These are phyloP conservation scores for Platysternon megacephalum DNA, from an alignment of 2,113 vertebrate species.

Conservation along the genomic window DNA sequence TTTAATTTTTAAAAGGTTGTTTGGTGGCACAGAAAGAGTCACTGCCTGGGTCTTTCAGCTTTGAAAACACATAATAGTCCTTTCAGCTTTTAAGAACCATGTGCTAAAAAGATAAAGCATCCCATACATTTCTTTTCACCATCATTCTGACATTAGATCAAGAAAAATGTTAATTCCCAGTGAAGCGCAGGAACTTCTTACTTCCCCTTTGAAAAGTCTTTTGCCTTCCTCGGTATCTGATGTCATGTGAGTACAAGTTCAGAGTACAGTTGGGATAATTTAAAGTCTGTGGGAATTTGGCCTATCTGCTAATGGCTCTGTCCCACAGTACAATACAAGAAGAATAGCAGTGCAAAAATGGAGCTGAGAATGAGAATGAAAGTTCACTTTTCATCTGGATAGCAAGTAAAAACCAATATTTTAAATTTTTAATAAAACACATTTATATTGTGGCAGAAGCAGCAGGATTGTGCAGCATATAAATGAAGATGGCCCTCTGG, in stretches of 20 bases:
- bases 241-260: conserved; percentile 56
- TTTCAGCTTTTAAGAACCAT: conserved; percentile 51
- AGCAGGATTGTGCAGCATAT: conserved; percentile 52
- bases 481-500: conserved; percentile 67
- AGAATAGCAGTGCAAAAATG: conserved; percentile 35
- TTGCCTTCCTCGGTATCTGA: conserved; percentile 43
- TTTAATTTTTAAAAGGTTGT: conserved; percentile 26
- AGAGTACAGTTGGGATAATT: conserved; percentile 60
- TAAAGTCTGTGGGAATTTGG: conserved; percentile 48
- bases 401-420: conserved; percentile 77
- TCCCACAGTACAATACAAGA: conserved; percentile 48
- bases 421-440: conserved; percentile 82
- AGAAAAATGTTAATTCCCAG: conserved; percentile 61
- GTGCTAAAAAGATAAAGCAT: conserved; percentile 43
- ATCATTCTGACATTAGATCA: conserved; percentile 66
- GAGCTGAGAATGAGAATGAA: conserved; percentile 46
- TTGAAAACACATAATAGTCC: conserved; percentile 29
- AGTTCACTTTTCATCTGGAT: conserved; percentile 76
- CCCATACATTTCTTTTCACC: conserved; percentile 55
- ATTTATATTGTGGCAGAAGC: conserved; percentile 68
- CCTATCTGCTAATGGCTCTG: conserved; percentile 51
- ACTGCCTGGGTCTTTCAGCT: conserved; percentile 36
- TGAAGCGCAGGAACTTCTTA: conserved; percentile 28
- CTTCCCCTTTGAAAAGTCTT: conserved; percentile 64
- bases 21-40: not conserved